These are phyloP conservation scores for Pteronotus mesoamericanus DNA, from an alignment of 2,797 vertebrate genomes.

Conservation along the genomic window DNA sequence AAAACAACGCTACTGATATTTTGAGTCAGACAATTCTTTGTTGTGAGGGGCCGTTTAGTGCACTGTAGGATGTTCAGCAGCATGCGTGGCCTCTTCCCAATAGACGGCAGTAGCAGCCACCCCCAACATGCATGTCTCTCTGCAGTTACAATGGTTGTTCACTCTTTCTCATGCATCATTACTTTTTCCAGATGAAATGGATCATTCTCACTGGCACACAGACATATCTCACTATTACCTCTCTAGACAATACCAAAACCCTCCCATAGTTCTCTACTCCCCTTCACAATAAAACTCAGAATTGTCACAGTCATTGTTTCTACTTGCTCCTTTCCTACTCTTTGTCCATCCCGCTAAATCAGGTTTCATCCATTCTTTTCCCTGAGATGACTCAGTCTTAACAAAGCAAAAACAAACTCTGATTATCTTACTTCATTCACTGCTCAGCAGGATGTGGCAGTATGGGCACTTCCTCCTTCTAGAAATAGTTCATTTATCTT, in stretches of 20 bases:
- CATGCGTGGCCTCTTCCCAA: neutral
- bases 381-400: neutral
- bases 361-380: neutral
- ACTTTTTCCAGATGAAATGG: neutral
- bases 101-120: neutral
- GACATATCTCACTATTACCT: neutral
- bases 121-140: neutral
- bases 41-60: neutral
- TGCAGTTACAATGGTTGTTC: neutral
- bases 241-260: neutral
- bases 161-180: neutral
- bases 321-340: neutral
- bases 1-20: neutral
- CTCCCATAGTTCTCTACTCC: neutral
- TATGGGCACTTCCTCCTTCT: neutral
- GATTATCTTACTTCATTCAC: neutral
- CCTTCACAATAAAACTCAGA: neutral
- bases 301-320: neutral
- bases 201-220: neutral
- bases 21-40: neutral
- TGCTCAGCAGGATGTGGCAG: neutral
- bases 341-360: neutral
- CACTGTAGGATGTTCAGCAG: neutral
- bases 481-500: neutral
- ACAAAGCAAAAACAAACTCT: neutral